Evolutionary conservation across 1,140 invertebrate genomes (phyloP), one percentile per base, ranked within the genome.

Genomic region (Philotrypesis tridentata): DNA sequence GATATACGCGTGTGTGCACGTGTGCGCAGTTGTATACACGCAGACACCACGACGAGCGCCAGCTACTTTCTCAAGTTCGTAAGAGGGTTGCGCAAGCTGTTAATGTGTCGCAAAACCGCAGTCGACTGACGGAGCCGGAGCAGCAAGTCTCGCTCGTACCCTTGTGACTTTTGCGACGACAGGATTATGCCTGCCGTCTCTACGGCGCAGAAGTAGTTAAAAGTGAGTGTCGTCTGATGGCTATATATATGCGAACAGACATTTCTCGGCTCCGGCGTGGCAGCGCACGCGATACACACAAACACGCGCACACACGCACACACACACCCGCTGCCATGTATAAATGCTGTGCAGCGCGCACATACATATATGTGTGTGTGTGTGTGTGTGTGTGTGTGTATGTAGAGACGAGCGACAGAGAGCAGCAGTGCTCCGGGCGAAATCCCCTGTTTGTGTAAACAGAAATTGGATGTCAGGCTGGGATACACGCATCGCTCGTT

Each of bases 51-150:
- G 21, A 0, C 7, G 48, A 76, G 33, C 43, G 40, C n/a, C 9
- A 37, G 82, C 83, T 76, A 81, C 79, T 83, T 73, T 31, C 74
- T 27, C 21, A 85, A 85, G 76, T 85, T 86, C 71, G 29, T 79
- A 48, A 81, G 80, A 80, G 78, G 43, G 67, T 68, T 68, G 48
- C 27, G 65, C 43, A 25, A 33, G 43, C 63, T 27, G 72, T 82
- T 75, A 68, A 83, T 67, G 68, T 40, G 29, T 2, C 25, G 48
- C 40, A 48, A 68, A n/a, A 65, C 65, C 40, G 65, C 23, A 31
- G 33, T 40, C 29, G 60, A 37, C 11, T 12, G 29, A 31, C 27
- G 48, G 33, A 21, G 17, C 4, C 29, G 72, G 43, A 33, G 27
- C 31, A 3, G 23, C 8, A 40, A 9, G 27, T 14, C 17, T n/a